Evolutionary conservation across 2,888 invertebrate species (phyloP).

Genomic region (Himalopsyche japonica): DNA sequence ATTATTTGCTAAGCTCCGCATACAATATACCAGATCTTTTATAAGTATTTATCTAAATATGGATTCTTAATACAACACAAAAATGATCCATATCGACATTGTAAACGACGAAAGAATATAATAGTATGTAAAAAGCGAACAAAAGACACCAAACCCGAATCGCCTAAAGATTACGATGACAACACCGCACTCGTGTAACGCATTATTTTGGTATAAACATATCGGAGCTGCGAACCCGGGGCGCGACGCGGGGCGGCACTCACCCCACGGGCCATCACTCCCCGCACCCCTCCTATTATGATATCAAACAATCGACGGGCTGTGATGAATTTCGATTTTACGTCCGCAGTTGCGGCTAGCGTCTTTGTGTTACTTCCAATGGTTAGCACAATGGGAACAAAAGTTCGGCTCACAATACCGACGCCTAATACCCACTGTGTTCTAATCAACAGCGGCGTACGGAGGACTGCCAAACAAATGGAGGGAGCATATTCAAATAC

Average conservation of each 20-base stretch:
- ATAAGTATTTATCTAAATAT: too few relatives aligned
- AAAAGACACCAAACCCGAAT: neutral
- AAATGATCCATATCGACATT: neutral
- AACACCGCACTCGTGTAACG: neutral
- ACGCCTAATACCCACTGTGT: conserved; percentile 55
- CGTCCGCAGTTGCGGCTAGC: conserved; percentile 51
- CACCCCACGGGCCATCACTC: conserved; percentile 1
- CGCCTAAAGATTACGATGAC: neutral
- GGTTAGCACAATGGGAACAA: conserved; percentile 56
- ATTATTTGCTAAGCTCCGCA: too few relatives aligned
- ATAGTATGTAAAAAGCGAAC: neutral
- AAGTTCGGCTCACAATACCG: conserved; percentile 61
- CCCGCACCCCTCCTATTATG: conserved; percentile 45
- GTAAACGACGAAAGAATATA: neutral
- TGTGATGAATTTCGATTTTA: conserved; percentile 61
- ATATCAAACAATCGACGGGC: conserved; percentile 55
- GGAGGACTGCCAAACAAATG: conserved; percentile 26
- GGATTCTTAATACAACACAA: neutral
- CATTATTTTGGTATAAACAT: conserved; percentile 6
- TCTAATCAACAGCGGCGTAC: conserved; percentile 54
- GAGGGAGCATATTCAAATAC: conserved; percentile 33
- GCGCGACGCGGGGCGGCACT: neutral
- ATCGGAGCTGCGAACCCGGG: neutral
- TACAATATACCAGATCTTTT: too few relatives aligned
- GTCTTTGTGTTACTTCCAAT: conserved; percentile 61